Evolutionary conservation across 2,888 invertebrate genomes (phyloP).

Genomic region (Fragum fragum): DNA sequence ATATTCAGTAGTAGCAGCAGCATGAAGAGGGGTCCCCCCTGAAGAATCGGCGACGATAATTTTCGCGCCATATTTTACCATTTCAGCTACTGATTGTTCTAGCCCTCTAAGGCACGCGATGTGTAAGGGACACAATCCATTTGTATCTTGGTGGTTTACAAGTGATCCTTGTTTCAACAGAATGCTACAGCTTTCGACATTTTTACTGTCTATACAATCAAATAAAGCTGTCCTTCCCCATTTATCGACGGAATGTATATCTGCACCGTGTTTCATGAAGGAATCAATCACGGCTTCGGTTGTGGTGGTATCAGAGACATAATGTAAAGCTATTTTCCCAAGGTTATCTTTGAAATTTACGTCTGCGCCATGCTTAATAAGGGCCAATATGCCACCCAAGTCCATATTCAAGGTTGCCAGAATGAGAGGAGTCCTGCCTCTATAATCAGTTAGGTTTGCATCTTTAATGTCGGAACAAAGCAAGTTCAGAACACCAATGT

Average conservation of each 20-base stretch:
- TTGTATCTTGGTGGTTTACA: conserved; percentile 25
- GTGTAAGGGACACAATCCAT: conserved; percentile 33
- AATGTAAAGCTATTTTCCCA: conserved; percentile 7
- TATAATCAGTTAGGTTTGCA: not conserved
- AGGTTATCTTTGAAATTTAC: not conserved
- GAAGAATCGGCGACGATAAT: conserved; percentile 37
- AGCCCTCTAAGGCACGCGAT: conserved; percentile 25
- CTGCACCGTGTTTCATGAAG: conserved; percentile 11
- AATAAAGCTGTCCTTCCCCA: conserved; percentile 32
- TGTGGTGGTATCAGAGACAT: not conserved
- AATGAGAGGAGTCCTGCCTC: not conserved
- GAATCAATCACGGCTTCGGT: not conserved
- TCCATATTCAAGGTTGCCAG: not conserved
- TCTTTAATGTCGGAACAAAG: not conserved
- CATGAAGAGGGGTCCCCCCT: conserved; percentile 46
- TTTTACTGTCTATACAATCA: conserved; percentile 9
- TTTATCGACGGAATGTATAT: conserved; percentile 18
- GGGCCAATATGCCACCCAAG: not conserved
- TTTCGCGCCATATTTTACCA: conserved; percentile 42
- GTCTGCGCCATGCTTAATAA: conserved; percentile 1
- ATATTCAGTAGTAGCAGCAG: conserved; percentile 44
- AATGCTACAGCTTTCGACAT: not conserved
- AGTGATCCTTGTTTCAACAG: conserved; percentile 10
- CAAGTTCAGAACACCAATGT: not conserved
- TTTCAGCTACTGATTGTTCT: conserved; percentile 14